Base-by-base conservation (phyloP, 2,888 invertebrate species). In the Agrotis clavis region DNA sequence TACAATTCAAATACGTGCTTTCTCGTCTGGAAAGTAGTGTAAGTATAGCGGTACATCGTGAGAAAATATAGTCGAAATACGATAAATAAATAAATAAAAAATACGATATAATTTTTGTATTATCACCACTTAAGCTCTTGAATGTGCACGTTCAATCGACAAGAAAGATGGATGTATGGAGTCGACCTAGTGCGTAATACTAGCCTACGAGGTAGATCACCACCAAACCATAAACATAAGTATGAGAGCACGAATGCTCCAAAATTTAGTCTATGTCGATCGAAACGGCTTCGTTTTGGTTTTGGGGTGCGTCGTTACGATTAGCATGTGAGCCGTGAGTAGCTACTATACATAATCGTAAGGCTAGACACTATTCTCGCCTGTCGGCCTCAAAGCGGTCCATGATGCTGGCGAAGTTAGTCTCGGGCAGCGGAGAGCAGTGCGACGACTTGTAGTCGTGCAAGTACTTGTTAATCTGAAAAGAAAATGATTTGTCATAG, bases 401-500 rank as follows among this genome's bases (percentile, higher is more conserved):
- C 83, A 86, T 83, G 0, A 86, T 56, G 11, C 11, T 16, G 4
- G 21, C 0, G 74, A 97, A 97, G 57, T 92, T 92, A 11, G 97
- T 97, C 6, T 96, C 94, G 0, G 98, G 98, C 74, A 99, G 95
- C 41, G 98, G 98, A 11, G 98, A 97, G 95, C 99, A 99, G 93
- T 99, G 99, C 2, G 98, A 97, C 0, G 99, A 98, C 84, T 98
- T 97, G 91, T 97, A 98, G 93, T 99, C 99, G 68, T 97, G 97
- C 97, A 99, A 97, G 93, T 99, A 98, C 89, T 97, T 97, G 59
- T 96, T 96, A 61, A 98, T 97, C 98, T 99, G 93, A n/a, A 72
- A 96, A 95, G 92, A 41, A n/a, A 79, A 74, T 11, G 30, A 35
- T 35, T n/a, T 51, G 21, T 45, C 5, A 57, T 21, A 13, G 3